These are phyloP conservation scores for Hydroisotoma schaefferi DNA, from an alignment of 2,888 invertebrate genomes.

Conservation along the genomic window DNA sequence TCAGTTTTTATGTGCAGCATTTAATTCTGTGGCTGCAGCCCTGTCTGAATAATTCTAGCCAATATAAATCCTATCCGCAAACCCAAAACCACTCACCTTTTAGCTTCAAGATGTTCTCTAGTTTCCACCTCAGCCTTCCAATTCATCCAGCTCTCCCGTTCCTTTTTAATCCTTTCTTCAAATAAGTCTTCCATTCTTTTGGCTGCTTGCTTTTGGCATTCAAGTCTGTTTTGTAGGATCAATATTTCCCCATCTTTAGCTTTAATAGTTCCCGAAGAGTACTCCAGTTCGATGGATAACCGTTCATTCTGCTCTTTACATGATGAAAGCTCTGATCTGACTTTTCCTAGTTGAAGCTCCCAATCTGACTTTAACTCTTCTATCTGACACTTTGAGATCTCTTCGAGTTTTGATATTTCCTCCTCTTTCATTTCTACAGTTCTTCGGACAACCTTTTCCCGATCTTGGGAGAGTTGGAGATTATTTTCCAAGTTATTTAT, in stretches of 20 bases:
- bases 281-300: conserved; percentile 3
- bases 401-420: conserved; percentile 21
- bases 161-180: conserved; percentile 37
- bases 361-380: conserved; percentile 1
- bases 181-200: neutral
- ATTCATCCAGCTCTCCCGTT: conserved; percentile 45
- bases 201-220: neutral
- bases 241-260: conserved; percentile 13
- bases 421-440: conserved; percentile 31
- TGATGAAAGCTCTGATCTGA: neutral
- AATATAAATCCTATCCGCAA: too few species aligned
- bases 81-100: too few species aligned
- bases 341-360: neutral
- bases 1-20: too few species aligned
- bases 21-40: too few species aligned
- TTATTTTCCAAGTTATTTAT: conserved; percentile 21
- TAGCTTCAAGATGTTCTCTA: conserved; percentile 42
- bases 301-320: neutral
- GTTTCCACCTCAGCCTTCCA: conserved; percentile 42
- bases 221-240: neutral
- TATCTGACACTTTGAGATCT: conserved; percentile 16
- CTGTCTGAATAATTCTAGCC: too few species aligned
- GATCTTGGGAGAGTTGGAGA: conserved; percentile 16
- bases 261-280: conserved; percentile 15
- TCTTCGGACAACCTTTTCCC: conserved; percentile 25